Conservation (phyloP, 2,113 vertebrate species). For the Narcine bancroftii region DNA sequence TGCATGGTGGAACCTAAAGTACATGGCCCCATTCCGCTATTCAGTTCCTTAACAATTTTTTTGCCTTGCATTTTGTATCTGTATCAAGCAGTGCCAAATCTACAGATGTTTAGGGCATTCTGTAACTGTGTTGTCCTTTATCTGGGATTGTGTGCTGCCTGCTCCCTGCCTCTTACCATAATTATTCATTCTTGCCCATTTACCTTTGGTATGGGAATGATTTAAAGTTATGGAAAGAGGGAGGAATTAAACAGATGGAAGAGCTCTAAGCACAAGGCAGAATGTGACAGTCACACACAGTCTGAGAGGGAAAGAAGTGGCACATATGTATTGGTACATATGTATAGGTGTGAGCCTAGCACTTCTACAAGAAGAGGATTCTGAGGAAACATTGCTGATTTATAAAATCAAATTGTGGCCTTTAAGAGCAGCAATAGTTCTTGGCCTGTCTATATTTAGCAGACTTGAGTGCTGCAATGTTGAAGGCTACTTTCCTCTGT, state of each 20-base stretch:
- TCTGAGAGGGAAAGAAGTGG: neutral
- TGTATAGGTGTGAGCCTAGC: neutral
- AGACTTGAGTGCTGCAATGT: neutral
- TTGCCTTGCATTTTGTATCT: neutral
- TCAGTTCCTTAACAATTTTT: neutral
- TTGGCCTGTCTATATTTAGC: conserved; percentile 22
- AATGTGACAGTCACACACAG: neutral
- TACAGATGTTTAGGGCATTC: too few species aligned
- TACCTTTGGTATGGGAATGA: neutral
- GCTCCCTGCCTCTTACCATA: too few species aligned
- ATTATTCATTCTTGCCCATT: too few species aligned
- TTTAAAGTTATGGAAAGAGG: too few species aligned
- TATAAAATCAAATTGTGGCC: neutral
- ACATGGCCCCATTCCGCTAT: neutral
- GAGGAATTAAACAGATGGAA: neutral
- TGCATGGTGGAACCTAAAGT: neutral
- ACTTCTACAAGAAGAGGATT: neutral
- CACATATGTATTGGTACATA: too few species aligned
- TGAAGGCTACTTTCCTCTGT: neutral
- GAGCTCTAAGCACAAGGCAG: neutral
- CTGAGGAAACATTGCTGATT: neutral
- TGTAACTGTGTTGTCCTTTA: too few species aligned
- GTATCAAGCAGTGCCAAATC: too few species aligned
- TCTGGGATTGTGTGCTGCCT: neutral
- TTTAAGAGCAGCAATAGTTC: neutral